phyloP scores from a whole-genome alignment of 2,797 vertebrate genomes.

The Pagetopsis macropterus region DNA sequence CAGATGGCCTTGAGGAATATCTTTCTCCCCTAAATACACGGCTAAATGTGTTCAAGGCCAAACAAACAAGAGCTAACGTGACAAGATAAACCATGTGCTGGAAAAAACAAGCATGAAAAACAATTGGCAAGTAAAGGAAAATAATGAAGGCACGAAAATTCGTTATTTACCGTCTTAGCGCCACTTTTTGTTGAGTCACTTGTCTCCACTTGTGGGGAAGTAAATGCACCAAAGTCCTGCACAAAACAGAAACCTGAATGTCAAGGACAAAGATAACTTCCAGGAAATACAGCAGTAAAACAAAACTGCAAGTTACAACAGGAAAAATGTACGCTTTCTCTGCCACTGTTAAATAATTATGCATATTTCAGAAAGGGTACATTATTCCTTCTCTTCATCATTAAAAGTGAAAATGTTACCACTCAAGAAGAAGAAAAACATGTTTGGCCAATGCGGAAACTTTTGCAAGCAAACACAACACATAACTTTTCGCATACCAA shows the following conservation, averaged over 20 bases:
- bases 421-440: constrained; percentile 39
- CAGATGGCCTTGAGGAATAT: constrained; percentile 50
- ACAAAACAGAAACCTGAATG: constrained; percentile 31
- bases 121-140: constrained; percentile 30
- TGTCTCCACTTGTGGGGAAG: constrained; percentile 67
- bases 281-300: constrained; percentile 28
- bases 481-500: constrained; percentile 41
- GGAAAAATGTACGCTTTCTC: background rate
- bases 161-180: constrained; percentile 67
- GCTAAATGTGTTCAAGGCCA: constrained; percentile 42
- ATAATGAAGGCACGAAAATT: constrained; percentile 1
- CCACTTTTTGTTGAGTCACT: constrained; percentile 65
- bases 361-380: background rate
- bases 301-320: constrained; percentile 38
- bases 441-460: constrained; percentile 28
- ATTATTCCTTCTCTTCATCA: background rate
- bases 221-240: constrained; percentile 79
- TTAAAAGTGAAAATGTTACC: background rate
- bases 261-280: constrained; percentile 34
- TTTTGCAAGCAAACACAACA: constrained; percentile 26
- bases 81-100: constrained; percentile 26
- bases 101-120: constrained; percentile 30
- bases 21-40: constrained; percentile 41
- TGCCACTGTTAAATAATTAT: background rate
- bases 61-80: constrained; percentile 40